Conservation (phyloP, 2,888 invertebrate genomes). For the Macrophya annulata region DNA sequence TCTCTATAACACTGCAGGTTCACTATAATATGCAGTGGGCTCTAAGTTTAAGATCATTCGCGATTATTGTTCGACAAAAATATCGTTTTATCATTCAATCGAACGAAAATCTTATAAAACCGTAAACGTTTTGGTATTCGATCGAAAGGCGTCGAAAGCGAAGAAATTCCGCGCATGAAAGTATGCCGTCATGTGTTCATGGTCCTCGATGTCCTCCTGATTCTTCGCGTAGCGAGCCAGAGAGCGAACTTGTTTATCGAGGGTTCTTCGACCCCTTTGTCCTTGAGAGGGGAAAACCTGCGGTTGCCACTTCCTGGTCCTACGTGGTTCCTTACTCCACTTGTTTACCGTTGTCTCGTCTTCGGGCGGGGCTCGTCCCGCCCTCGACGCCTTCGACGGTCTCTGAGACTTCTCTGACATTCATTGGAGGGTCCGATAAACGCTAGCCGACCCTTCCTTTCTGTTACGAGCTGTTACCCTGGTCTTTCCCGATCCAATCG, state of each 20-base stretch:
- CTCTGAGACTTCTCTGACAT: slow-evolving; percentile 11
- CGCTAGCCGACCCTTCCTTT: slow-evolving; percentile 28
- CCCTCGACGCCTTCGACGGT: slow-evolving; percentile 32
- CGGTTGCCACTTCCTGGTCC: slow-evolving; percentile 71
- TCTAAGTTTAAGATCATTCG: background rate
- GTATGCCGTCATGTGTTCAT: background rate
- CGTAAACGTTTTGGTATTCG: background rate
- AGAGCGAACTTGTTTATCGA: slow-evolving; percentile 29
- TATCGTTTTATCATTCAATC: background rate
- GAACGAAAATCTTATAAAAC: background rate
- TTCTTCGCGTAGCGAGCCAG: slow-evolving; percentile 34
- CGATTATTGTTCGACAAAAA: background rate
- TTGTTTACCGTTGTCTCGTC: slow-evolving; percentile 75
- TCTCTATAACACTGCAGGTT: background rate
- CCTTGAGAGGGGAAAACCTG: slow-evolving; percentile 23
- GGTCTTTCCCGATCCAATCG: slow-evolving; percentile 78
- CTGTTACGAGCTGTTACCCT: slow-evolving; percentile 70
- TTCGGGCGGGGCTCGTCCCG: slow-evolving; percentile 67
- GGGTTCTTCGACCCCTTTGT: slow-evolving; percentile 40
- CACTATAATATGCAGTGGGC: background rate
- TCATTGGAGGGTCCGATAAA: slow-evolving; percentile 47
- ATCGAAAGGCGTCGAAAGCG: slow-evolving; percentile 16
- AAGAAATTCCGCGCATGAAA: slow-evolving; percentile 19
- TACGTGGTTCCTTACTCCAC: slow-evolving; percentile 73
- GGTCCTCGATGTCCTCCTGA: slow-evolving; percentile 46